Percentiles rank a stretch among this genome's conserved stretches.
Conservation (phyloP, 2,797 vertebrate genomes). For the Pipistrellus kuhlii region DNA sequence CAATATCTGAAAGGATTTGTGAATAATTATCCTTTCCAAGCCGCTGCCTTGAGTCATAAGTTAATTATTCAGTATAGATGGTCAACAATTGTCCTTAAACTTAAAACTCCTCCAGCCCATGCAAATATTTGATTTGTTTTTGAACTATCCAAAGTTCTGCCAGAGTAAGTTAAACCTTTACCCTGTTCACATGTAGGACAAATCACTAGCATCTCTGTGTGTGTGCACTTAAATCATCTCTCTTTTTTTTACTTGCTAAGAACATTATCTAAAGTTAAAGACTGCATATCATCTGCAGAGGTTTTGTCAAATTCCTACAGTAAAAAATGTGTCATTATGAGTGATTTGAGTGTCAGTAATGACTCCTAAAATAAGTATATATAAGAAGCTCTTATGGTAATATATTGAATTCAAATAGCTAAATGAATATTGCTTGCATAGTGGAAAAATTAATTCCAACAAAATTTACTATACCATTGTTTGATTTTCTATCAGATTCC, state of each 20-base stretch:
- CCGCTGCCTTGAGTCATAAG: neutral
- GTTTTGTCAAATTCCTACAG: neutral
- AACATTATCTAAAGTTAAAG: neutral
- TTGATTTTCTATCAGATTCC: neutral
- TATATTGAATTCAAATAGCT: neutral
- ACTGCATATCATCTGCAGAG: neutral
- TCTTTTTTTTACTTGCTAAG: neutral
- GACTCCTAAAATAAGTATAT: neutral
- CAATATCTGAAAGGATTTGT: neutral
- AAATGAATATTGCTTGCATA: neutral
- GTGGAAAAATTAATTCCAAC: conserved; percentile 37
- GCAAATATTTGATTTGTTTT: neutral
- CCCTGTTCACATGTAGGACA: neutral
- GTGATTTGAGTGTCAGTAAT: neutral
- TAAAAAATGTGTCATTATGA: neutral
- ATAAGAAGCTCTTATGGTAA: neutral
- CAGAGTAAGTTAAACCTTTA: conserved; percentile 1
- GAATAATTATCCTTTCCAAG: neutral
- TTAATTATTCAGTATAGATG: neutral
- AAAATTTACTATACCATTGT: neutral
- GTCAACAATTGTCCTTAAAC: neutral
- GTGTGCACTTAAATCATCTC: neutral
- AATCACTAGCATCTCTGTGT: neutral
- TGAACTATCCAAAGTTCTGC: neutral
- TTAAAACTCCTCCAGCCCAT: neutral